These are phyloP conservation scores for Heterocephalus glaber DNA, from an alignment of 2,113 vertebrate species.

Conservation along the genomic window DNA sequence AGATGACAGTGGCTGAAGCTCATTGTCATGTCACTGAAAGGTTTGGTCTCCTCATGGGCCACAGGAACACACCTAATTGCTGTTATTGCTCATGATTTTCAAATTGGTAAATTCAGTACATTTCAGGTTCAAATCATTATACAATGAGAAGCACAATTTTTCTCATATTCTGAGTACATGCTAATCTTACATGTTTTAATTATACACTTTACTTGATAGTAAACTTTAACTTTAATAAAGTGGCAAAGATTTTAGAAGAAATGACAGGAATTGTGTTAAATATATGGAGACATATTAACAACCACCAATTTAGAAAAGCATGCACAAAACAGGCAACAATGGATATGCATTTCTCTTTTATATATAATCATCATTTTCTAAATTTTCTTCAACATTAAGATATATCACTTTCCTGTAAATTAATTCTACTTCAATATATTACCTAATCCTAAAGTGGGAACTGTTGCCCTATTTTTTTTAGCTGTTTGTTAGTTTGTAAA, in stretches of 20 bases:
- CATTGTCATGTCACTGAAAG: no score
- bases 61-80: no score
- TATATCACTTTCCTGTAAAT: not conserved
- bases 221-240: not conserved
- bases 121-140: not conserved
- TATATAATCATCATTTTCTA: no score
- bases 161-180: rapidly evolving
- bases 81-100: not conserved
- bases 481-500: not conserved
- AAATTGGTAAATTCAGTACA: no score
- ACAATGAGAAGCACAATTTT: rapidly evolving
- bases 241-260: no score
- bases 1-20: no score
- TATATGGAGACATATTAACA: no score
- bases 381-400: not conserved
- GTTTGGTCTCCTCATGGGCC: no score
- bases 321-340: no score
- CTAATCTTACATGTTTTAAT: not conserved
- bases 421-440: not conserved
- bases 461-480: not conserved
- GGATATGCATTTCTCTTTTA: no score
- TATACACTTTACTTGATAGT: not conserved
- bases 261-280: no score
- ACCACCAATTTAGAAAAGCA: no score
- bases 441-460: not conserved